Evolutionary conservation across 2,888 invertebrate genomes (phyloP).

Genomic region (Ptychoptera contaminata): DNA sequence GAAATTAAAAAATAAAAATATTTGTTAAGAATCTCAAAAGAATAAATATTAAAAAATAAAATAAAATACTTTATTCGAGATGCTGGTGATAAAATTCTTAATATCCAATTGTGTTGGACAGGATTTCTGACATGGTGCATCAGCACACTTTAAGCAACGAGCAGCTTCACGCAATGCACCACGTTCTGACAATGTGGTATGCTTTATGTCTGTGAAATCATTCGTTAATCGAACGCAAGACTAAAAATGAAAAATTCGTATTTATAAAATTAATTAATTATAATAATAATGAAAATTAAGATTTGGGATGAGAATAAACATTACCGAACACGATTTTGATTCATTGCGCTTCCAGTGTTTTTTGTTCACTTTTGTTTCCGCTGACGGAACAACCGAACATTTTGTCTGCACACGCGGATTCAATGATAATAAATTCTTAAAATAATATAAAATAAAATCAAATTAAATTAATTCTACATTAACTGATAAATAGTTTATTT

Average conservation of each 20-base stretch:
- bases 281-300: too few species aligned
- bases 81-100: slow-evolving; percentile 92
- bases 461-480: background rate
- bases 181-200: slow-evolving; percentile 90
- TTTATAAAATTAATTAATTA: background rate
- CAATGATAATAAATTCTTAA: slow-evolving; percentile 67
- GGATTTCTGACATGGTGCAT: slow-evolving; percentile 96
- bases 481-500: slow-evolving; percentile 10
- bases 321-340: slow-evolving; percentile 69
- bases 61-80: slow-evolving; percentile 64
- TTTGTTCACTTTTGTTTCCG: slow-evolving; percentile 71
- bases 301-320: slow-evolving; percentile 19
- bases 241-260: slow-evolving; percentile 28
- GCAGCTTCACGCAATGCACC: slow-evolving; percentile 83
- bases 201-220: slow-evolving; percentile 94
- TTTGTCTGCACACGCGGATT: slow-evolving; percentile 70
- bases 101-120: slow-evolving; percentile 97
- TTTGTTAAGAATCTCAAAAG: background rate
- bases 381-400: slow-evolving; percentile 70
- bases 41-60: background rate
- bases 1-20: slow-evolving; percentile 14
- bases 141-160: slow-evolving; percentile 80
- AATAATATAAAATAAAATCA: slow-evolving; percentile 19
- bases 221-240: slow-evolving; percentile 54
- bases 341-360: slow-evolving; percentile 90